Evolutionary conservation across 2,888 invertebrate species (phyloP).

Genomic region (Tricholauxania praeusta): DNA sequence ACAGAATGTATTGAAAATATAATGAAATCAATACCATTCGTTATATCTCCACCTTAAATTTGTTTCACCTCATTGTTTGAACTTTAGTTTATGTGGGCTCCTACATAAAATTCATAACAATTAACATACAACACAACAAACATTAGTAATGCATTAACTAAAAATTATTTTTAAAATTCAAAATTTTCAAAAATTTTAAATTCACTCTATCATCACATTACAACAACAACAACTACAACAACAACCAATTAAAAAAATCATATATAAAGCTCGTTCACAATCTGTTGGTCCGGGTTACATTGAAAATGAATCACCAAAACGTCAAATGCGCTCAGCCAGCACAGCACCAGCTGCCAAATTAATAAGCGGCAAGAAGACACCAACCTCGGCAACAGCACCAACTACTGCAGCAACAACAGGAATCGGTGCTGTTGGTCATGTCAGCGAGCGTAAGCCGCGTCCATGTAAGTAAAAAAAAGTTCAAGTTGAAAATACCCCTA

Average conservation of each 20-base stretch:
- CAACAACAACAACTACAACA: slow-evolving; percentile 36
- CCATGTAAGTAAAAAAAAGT: slow-evolving; percentile 74
- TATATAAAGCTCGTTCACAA: slow-evolving; percentile 73
- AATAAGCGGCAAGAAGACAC: slow-evolving; percentile 75
- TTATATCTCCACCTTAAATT: too few species aligned
- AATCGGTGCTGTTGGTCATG: slow-evolving; percentile 58
- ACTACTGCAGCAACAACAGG: slow-evolving; percentile 50
- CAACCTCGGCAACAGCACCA: slow-evolving; percentile 69
- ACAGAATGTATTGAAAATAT: too few species aligned
- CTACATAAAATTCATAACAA: too few species aligned
- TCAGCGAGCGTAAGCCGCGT: slow-evolving; percentile 73
- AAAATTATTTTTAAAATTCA: slow-evolving; percentile 3
- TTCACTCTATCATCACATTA: slow-evolving; percentile 40
- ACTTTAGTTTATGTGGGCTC: too few species aligned
- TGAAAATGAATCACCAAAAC: slow-evolving; percentile 82
- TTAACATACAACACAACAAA: too few species aligned
- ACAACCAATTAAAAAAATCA: slow-evolving; percentile 39
- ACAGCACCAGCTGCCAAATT: slow-evolving; percentile 69
- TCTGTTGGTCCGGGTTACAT: slow-evolving; percentile 75
- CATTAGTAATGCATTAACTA: too few species aligned
- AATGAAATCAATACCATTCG: too few species aligned
- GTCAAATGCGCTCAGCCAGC: slow-evolving; percentile 74
- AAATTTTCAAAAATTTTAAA: slow-evolving; percentile 10
- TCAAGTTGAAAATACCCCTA: slow-evolving; percentile 15
- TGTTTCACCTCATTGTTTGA: too few species aligned